These are phyloP conservation scores for Elysia crispata DNA, from an alignment of 2,888 invertebrate genomes.

Conservation along the genomic window DNA sequence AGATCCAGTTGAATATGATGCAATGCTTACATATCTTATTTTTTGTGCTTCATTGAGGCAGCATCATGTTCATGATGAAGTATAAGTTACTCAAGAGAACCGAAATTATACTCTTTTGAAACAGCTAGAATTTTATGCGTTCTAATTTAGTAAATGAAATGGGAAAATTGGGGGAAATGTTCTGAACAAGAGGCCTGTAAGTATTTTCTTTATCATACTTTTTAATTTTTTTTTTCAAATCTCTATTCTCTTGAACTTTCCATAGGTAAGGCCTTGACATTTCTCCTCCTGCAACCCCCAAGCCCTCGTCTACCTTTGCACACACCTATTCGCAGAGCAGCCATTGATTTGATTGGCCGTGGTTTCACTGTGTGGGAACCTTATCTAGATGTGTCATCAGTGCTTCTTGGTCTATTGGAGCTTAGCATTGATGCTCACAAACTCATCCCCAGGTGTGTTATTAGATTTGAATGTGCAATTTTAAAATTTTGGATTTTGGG, in stretches of 20 bases:
- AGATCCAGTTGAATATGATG: too few species aligned
- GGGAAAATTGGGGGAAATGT: too few species aligned
- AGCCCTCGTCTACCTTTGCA: conserved; percentile 89
- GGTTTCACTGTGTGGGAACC: conserved; percentile 99
- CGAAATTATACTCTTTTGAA: too few species aligned
- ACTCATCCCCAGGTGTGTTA: conserved; percentile 73
- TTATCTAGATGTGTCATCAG: conserved; percentile 94
- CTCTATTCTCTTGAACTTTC: conserved; percentile 7
- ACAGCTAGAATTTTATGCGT: too few species aligned
- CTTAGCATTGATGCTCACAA: conserved; percentile 77
- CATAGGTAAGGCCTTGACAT: conserved; percentile 90
- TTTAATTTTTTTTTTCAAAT: neutral
- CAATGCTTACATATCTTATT: too few species aligned
- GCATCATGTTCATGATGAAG: too few species aligned
- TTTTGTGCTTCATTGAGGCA: too few species aligned
- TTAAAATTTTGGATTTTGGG: neutral
- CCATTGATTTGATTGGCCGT: conserved; percentile 96
- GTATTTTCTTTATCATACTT: too few species aligned
- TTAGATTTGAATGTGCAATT: neutral
- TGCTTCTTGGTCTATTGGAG: conserved; percentile 88
- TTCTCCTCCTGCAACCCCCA: conserved; percentile 92
- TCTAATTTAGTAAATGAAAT: too few species aligned
- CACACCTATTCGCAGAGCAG: conserved; percentile 90
- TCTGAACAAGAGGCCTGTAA: too few species aligned
- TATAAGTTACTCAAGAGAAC: too few species aligned